Evolutionary conservation across 1,140 invertebrate species (phyloP).

Genomic region (Sipha flava): DNA sequence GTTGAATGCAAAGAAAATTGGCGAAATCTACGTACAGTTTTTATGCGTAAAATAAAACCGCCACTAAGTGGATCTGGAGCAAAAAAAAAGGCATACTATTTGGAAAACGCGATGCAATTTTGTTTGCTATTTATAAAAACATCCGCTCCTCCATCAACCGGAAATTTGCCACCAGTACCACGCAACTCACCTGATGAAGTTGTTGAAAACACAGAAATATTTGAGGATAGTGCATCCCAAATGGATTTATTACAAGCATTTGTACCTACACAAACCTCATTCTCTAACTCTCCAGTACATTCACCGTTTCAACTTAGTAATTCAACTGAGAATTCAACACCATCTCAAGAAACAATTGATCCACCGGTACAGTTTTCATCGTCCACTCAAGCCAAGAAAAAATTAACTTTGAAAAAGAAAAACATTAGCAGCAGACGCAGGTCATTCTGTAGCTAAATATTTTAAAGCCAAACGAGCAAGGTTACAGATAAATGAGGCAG

Average conservation of each 20-base stretch:
- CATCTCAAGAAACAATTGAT: neutral
- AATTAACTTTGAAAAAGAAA: slow-evolving; percentile 24
- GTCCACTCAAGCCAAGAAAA: neutral
- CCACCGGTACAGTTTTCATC: neutral
- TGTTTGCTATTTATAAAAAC: slow-evolving; percentile 37
- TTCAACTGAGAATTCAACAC: neutral
- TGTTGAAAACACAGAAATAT: slow-evolving; percentile 28
- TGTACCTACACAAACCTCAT: slow-evolving; percentile 2
- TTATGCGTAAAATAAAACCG: slow-evolving; percentile 31
- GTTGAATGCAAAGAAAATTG: slow-evolving; percentile 11
- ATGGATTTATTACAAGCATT: neutral
- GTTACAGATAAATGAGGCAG: slow-evolving; percentile 34
- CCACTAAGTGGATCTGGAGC: slow-evolving; percentile 33
- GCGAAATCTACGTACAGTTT: slow-evolving; percentile 30
- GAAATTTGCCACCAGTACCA: slow-evolving; percentile 33
- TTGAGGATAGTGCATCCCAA: neutral
- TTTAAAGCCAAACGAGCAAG: slow-evolving; percentile 27
- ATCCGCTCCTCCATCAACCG: slow-evolving; percentile 19
- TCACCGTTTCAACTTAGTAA: neutral
- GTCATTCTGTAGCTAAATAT: slow-evolving; percentile 37
- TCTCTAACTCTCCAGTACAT: neutral
- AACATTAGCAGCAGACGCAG: slow-evolving; percentile 34
- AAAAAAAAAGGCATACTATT: slow-evolving; percentile 37
- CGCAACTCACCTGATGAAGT: slow-evolving; percentile 25
- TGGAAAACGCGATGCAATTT: slow-evolving; percentile 37